Base-by-base conservation (phyloP, 2,888 invertebrate genomes). In the Hylaea fasciaria region DNA sequence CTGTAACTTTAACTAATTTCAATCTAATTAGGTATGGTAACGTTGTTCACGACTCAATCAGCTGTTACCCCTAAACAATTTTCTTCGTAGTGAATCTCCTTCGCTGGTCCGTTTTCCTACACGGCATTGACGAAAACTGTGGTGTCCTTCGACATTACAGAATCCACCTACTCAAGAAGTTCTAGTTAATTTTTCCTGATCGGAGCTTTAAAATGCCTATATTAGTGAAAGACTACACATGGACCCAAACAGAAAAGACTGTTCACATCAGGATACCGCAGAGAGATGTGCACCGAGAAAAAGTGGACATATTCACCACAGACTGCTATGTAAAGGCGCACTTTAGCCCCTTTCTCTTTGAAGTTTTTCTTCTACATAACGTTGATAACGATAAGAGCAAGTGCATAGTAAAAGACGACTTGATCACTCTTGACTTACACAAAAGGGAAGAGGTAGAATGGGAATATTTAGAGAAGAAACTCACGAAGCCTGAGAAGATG, bases 301-400 rank as follows among this genome's bases (percentile, higher is more conserved):
- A 95, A 80, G 94, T 95, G 0, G 95, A 96, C 80, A 81, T 97
- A 44, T 94, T 96, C 70, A 94, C 95, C 0, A 93, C 95, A 0
- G 93, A 94, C 62, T 92, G 93, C 65, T 97, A 96, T 78, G 82
- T 96, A 10, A 96, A 97, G 88, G 95, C 94, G 0, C 94, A 95
- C 72, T 96, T 93, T 76, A 94, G 94, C 28, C 95, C 96, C 5
- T 96, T 94, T 78, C 90, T 96, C 57, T 95, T 96, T 76, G 97
- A 97, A 90, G 88, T 94, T 41, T 95, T 96, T 78, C 87, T 96
- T n/a, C 85, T 92, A 65, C 86, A 93, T 54, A 83, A 93, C 9
- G 94, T 97, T 0, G 87, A 95, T 71, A 94, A 94, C 54, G 86
- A 90, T 14, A 89, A 91, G 68, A 96, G 96, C 76, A 93, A 92